Base-by-base conservation (phyloP, 2,888 invertebrate species). In the Cryptophagus acutangulus region DNA sequence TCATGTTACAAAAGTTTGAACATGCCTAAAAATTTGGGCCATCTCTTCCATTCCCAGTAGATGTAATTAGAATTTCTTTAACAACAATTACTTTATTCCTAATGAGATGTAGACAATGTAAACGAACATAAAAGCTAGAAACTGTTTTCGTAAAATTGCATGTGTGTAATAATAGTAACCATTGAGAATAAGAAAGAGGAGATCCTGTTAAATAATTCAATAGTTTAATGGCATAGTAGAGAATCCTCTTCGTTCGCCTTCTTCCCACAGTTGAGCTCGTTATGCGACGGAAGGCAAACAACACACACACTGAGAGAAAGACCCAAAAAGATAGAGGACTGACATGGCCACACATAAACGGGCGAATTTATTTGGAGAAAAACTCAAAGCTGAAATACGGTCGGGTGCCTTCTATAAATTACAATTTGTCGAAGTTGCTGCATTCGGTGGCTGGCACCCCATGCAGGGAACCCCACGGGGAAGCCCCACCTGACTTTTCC, bases 391-490 rank as follows among this genome's bases (percentile, higher is more conserved):
- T 46, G 51, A 54, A 61, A 59, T 40, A 38, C 55, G 55, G 45
- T 49, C 46, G 52, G 53, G 48, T 44, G 52, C 46, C 51, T 55
- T 55, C 61, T 56, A 67, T 69, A 69, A 68, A 69, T 69, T 68
- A 68, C 66, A 69, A 69, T 69, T 69, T 69, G 69, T 69, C 69
- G 67, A 66, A 65, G 52, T 49, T 29, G 36, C 46, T 51, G 58
- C 57, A 51, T 57, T 52, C 63, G 58, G 63, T 63, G 64, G 66
- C 64, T 61, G 57, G 52, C 61, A 54, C 63, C 65, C 59, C 65
- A 65, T 62, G 65, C 60, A 48, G 66, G 51, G 65, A 52, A 45
- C 64, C 58, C 59, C 61, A 55, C 55, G 52, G 65, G 57, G 58
- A 43, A 47, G 59, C 61, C 57, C 61, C 62, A 62, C 65, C 64